Evolutionary conservation across 2,113 vertebrate genomes (phyloP).

Genomic region (Octodon degus): DNA sequence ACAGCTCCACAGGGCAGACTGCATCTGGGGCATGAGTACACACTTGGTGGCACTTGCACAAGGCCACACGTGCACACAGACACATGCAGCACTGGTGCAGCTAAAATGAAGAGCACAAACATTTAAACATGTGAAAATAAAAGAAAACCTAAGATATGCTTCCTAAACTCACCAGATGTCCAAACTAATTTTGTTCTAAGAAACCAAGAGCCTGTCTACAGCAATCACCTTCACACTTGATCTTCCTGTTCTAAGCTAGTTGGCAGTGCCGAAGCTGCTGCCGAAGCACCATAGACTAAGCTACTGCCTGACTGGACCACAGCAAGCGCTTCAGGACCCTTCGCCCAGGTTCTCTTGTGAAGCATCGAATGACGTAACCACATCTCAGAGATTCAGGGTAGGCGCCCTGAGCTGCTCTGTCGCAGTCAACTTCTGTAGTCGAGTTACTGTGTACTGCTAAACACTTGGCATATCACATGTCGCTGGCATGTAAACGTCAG

Average conservation of each 20-base stretch:
- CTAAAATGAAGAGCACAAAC: slow-evolving; percentile 20
- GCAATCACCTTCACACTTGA: background rate
- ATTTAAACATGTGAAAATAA: slow-evolving; percentile 27
- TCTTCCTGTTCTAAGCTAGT: slow-evolving; percentile 9
- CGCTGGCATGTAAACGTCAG: slow-evolving; percentile 80
- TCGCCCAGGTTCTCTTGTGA: slow-evolving; percentile 32
- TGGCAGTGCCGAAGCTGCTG: slow-evolving; percentile 20
- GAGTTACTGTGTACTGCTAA: slow-evolving; percentile 76
- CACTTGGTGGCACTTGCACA: background rate
- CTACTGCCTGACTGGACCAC: background rate
- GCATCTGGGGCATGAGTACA: background rate
- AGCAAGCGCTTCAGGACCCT: slow-evolving; percentile 28
- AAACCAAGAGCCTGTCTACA: background rate
- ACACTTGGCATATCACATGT: slow-evolving; percentile 74
- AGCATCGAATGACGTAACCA: slow-evolving; percentile 48
- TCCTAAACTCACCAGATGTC: background rate
- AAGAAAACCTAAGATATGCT: slow-evolving; percentile 30
- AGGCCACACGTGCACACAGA: background rate
- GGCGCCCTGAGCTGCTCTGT: slow-evolving; percentile 65
- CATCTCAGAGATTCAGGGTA: slow-evolving; percentile 59
- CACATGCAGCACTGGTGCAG: background rate
- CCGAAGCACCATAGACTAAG: slow-evolving; percentile 13
- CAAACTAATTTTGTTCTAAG: slow-evolving; percentile 10
- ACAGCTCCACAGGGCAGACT: background rate
- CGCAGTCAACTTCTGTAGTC: slow-evolving; percentile 62